Conservation (phyloP, 2,797 vertebrate species). For the Sparidentex hasta region DNA sequence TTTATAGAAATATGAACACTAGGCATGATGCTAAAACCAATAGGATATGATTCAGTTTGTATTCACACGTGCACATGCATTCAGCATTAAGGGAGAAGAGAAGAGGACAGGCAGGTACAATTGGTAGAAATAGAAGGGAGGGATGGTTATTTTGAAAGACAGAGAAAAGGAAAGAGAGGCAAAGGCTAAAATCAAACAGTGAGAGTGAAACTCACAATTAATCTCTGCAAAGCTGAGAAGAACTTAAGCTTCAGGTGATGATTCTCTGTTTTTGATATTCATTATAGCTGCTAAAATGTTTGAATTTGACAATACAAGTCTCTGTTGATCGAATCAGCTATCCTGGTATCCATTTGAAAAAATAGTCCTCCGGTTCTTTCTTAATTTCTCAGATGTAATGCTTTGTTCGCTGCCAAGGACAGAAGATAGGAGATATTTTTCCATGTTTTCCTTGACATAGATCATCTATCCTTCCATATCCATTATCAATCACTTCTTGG, state of each 20-base stretch:
- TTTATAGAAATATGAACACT: too few relatives aligned
- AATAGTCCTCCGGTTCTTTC: background rate
- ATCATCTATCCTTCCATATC: slow-evolving; percentile 11
- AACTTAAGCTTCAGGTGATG: background rate
- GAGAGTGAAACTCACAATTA: background rate
- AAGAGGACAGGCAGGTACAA: background rate
- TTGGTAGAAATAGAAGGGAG: background rate
- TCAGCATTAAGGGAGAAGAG: background rate
- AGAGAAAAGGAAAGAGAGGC: background rate
- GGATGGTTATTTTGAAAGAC: background rate
- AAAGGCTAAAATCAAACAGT: background rate
- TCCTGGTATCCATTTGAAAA: background rate
- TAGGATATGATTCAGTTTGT: too few relatives aligned
- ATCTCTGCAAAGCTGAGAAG: background rate
- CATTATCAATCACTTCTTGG: slow-evolving; percentile 35
- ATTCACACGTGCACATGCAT: too few relatives aligned
- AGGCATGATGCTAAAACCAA: too few relatives aligned
- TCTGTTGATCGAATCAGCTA: background rate
- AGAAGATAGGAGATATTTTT: slow-evolving; percentile 5
- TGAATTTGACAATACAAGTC: background rate
- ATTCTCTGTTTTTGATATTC: too few relatives aligned
- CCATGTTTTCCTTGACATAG: background rate
- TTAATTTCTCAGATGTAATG: slow-evolving; percentile 17
- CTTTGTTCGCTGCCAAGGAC: background rate
- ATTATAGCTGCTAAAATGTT: background rate